A percentile compares a stretch with the other conserved stretches of the same genome.
Evolutionary conservation across 2,797 vertebrate genomes (phyloP).

Genomic region (Onychomys arenicola): DNA sequence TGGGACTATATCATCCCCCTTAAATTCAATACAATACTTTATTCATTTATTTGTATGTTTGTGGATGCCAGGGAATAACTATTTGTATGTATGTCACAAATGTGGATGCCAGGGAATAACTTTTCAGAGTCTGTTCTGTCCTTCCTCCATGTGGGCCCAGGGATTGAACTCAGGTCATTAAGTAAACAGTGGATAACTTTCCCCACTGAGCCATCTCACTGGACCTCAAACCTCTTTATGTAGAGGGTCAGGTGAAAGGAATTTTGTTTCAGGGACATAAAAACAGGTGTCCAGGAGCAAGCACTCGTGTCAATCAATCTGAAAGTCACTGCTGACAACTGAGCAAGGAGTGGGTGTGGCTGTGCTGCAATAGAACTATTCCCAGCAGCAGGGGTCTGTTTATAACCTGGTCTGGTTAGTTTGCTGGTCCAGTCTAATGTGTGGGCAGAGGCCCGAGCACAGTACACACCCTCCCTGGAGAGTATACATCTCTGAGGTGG

Average conservation of each 20-base stretch:
- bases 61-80: too few relatives aligned
- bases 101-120: too few relatives aligned
- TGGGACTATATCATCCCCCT: background rate
- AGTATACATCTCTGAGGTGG: background rate
- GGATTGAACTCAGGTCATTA: background rate
- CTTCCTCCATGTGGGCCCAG: background rate
- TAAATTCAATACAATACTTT: background rate
- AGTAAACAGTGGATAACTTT: background rate
- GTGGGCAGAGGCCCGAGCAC: background rate
- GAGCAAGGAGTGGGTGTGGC: background rate
- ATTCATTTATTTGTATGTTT: too few relatives aligned
- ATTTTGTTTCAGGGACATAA: background rate
- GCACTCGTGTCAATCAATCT: background rate
- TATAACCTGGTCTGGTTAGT: background rate
- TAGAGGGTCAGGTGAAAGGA: background rate
- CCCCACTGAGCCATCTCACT: background rate
- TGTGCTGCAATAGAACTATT: background rate
- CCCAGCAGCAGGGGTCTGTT: background rate
- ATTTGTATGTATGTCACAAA: too few relatives aligned
- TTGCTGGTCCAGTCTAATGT: background rate
- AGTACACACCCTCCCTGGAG: background rate
- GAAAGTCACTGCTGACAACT: background rate
- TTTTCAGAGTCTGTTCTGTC: too few relatives aligned
- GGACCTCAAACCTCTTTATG: background rate
- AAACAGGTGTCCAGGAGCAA: background rate